Percentiles rank a stretch among this genome's conserved stretches.
Evolutionary conservation across 2,797 vertebrate genomes (phyloP).

Genomic region (Oreonectes daqikongensis): DNA sequence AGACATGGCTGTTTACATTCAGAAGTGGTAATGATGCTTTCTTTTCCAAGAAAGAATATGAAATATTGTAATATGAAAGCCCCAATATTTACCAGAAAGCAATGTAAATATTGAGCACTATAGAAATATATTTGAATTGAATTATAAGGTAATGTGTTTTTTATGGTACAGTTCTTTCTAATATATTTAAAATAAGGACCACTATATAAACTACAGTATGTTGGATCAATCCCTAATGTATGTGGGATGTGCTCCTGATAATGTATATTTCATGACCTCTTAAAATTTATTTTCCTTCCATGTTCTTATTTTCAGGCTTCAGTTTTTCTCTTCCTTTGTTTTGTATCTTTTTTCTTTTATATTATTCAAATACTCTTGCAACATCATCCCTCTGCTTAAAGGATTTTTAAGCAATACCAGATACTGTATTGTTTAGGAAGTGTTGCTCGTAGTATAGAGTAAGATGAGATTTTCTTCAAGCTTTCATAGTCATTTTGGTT

Average conservation of each 20-base stretch:
- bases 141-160: no score
- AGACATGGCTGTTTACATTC: no score
- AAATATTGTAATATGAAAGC: no score
- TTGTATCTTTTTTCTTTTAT: conserved; percentile 3
- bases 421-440: conserved; percentile 33
- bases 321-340: not conserved
- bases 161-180: not conserved
- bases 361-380: conserved; percentile 2
- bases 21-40: no score
- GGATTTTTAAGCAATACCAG: conserved; percentile 13
- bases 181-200: not conserved
- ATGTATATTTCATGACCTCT: not conserved
- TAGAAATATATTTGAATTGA: no score
- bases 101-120: no score
- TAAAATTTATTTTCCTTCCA: no score
- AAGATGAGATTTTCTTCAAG: conserved; percentile 39
- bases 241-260: no score
- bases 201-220: not conserved
- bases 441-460: conserved; percentile 16
- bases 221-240: not conserved
- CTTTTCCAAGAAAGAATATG: no score
- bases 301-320: no score
- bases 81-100: no score
- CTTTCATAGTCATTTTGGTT: conserved; percentile 32
- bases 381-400: not conserved